These are phyloP conservation scores for Hyperoplus immaculatus DNA, from an alignment of 2,797 vertebrate species.

Conservation along the genomic window DNA sequence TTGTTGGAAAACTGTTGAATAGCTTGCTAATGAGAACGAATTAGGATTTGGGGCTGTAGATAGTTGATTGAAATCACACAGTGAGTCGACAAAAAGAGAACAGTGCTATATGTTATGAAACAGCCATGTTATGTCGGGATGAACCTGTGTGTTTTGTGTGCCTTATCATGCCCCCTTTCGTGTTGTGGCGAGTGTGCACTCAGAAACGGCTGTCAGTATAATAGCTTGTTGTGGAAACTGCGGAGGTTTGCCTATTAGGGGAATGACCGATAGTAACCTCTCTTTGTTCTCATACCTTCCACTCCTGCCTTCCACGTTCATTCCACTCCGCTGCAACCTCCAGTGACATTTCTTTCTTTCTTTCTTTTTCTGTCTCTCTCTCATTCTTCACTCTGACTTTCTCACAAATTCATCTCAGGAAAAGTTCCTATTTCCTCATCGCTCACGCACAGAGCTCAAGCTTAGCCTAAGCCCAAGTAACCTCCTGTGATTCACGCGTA, in stretches of 20 bases:
- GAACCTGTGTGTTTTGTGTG: slow-evolving; percentile 6
- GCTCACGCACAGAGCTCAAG: not conserved
- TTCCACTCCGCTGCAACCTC: slow-evolving; percentile 27
- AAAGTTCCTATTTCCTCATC: slow-evolving; percentile 14
- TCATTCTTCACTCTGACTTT: not conserved
- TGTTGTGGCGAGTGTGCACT: slow-evolving; percentile 11
- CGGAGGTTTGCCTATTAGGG: slow-evolving; percentile 54
- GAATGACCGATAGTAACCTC: slow-evolving; percentile 80
- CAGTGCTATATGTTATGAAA: slow-evolving; percentile 30
- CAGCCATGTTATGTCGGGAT: slow-evolving; percentile 8
- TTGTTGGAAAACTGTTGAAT: slow-evolving; percentile 35
- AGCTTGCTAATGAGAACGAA: slow-evolving; percentile 4
- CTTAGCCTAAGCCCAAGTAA: not conserved
- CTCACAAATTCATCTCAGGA: slow-evolving; percentile 17
- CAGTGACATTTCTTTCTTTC: not conserved
- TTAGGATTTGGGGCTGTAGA: not conserved
- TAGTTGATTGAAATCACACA: not conserved
- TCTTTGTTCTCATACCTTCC: slow-evolving; percentile 66
- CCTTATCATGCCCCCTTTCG: not conserved
- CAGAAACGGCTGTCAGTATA: slow-evolving; percentile 34
- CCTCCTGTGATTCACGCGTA: not conserved
- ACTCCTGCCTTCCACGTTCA: slow-evolving; percentile 32
- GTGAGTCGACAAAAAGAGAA: not conserved
- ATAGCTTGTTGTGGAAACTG: slow-evolving; percentile 47
- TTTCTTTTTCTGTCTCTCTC: not conserved